Evolutionary conservation across 2,888 invertebrate species (phyloP).

Genomic region (Lithophane socia): DNA sequence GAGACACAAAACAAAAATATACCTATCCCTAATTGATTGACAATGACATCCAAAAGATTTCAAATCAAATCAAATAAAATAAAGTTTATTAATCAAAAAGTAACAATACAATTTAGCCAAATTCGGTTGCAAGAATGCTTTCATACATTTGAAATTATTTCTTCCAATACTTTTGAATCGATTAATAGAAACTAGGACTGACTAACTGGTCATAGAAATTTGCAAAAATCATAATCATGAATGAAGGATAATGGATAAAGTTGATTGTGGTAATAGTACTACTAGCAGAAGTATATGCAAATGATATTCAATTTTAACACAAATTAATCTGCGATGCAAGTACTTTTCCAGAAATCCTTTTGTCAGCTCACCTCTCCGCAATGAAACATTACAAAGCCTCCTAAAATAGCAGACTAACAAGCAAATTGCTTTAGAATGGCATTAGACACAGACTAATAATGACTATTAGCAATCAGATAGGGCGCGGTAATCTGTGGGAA

Average conservation of each 20-base stretch:
- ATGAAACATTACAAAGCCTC: conserved; percentile 9
- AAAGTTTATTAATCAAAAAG: too few species aligned
- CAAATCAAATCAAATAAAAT: too few species aligned
- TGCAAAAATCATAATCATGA: neutral
- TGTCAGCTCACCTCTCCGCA: neutral
- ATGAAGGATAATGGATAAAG: too few species aligned
- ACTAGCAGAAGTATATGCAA: neutral
- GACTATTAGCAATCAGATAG: conserved; percentile 40
- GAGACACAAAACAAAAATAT: neutral
- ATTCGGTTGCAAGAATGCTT: neutral
- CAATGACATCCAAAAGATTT: neutral
- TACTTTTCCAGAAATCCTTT: neutral
- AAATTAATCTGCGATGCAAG: neutral
- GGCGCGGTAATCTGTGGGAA: conserved; percentile 53
- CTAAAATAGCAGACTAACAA: conserved; percentile 15
- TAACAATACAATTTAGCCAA: too few species aligned
- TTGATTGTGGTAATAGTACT: too few species aligned
- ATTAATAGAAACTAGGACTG: too few species aligned
- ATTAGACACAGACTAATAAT: conserved; percentile 48
- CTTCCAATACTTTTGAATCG: neutral
- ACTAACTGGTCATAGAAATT: neutral
- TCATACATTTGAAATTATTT: neutral
- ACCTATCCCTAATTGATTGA: neutral
- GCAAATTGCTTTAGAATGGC: conserved; percentile 45
- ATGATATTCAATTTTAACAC: neutral